Base-by-base conservation (phyloP, 2,888 invertebrate genomes). In the Synergus japonicus region DNA sequence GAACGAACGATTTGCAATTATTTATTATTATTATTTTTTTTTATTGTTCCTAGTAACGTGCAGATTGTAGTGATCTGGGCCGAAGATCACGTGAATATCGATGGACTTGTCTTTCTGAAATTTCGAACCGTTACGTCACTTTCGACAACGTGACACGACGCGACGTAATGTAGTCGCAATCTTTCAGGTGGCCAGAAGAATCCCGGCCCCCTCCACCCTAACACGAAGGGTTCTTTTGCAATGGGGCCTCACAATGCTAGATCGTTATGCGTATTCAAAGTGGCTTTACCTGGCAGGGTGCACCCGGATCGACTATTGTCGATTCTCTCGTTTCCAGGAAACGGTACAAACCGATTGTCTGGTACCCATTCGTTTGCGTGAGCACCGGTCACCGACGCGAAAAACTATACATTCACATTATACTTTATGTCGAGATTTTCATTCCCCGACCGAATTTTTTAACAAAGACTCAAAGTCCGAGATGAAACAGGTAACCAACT, bases 231-330 rank as follows among this genome's bases (percentile, higher is more conserved):
- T 79, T 82, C 81, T 79, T 83, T 81, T 81, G 77, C 73, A 78
- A 80, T 69, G 49, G 73, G 60, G 73, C 73, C 78, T 85, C 85
- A 91, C 91, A 91, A 91, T 91, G 89, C 87, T 81, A 85, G 89
- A 90, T 90, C 91, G 91, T 89, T 90, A 89, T 89, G 89, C 90
- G 91, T 91, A 91, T 91, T 91, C 91, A 91, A 91, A 91, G 90
- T 90, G 90, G 89, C 88, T 86, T 87, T 90, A 91, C 91, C 90
- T 90, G 89, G 87, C 86, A 83, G 88, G 88, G 85, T 87, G 86
- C 86, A 87, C 83, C 85, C 80, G 83, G 83, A 77, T 83, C 78
- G 63, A 69, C 89, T 84, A 91, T 91, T 91, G 90, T 91, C 85
- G 85, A 84, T 84, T 85, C 85, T 84, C 84, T 84, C 80, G 81